Conservation (phyloP, 2,113 vertebrate species). For the Gymnocephalus cernua region DNA sequence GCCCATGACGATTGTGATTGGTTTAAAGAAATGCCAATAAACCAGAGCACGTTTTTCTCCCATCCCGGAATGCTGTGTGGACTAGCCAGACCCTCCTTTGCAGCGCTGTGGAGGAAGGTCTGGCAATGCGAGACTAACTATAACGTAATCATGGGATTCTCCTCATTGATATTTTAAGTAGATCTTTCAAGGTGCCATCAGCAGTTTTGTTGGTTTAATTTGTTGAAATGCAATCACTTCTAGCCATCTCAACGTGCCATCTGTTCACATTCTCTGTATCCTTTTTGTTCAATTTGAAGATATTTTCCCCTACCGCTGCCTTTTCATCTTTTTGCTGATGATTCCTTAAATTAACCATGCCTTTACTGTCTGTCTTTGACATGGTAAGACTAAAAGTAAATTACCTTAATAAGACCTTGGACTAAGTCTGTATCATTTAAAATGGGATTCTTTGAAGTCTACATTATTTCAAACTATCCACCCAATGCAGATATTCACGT, state of each 20-base stretch:
- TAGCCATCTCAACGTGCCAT: neutral
- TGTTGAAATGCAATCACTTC: neutral
- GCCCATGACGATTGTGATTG: too few relatives aligned
- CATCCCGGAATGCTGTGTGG: too few relatives aligned
- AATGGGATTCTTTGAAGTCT: conserved; percentile 19
- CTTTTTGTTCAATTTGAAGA: neutral
- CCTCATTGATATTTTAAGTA: neutral
- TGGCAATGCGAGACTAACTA: too few relatives aligned
- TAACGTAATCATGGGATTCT: neutral
- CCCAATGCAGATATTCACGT: neutral
- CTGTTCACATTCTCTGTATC: neutral
- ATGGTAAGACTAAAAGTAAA: conserved; percentile 6
- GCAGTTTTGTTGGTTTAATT: neutral
- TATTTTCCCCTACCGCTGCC: neutral
- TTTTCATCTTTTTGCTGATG: conserved; percentile 13
- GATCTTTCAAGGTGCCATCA: neutral
- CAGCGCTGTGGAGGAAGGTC: too few relatives aligned
- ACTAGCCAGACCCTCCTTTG: too few relatives aligned
- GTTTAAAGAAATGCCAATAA: too few relatives aligned
- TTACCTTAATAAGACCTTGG: neutral
- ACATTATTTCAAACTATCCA: neutral
- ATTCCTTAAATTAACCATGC: neutral
- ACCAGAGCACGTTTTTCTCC: too few relatives aligned
- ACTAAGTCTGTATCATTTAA: neutral
- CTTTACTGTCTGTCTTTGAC: neutral